Evolutionary conservation across 2,888 invertebrate genomes (phyloP).

Genomic region (Dorcus parallelipipedus): DNA sequence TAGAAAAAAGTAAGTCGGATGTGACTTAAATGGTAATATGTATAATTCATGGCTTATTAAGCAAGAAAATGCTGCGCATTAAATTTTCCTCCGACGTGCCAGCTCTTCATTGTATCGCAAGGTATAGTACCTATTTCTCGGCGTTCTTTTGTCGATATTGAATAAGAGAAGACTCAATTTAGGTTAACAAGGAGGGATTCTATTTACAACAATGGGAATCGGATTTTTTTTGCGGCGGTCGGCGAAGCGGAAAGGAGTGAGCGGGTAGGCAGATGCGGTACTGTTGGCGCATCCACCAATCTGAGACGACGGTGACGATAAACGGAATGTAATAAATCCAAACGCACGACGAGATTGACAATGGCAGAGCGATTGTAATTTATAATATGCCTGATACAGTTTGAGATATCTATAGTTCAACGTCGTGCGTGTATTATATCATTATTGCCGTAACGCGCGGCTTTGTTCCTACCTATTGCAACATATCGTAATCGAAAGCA

Average conservation of each 20-base stretch:
- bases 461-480: background rate
- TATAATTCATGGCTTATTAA: too few species aligned
- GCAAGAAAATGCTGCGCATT: too few species aligned
- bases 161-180: background rate
- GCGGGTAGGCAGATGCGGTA: background rate
- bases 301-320: background rate
- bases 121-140: too few species aligned
- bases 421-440: conserved; percentile 10
- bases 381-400: conserved; percentile 9
- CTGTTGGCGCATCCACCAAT: background rate
- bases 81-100: too few species aligned
- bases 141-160: background rate
- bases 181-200: background rate
- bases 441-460: background rate
- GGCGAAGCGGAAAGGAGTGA: background rate
- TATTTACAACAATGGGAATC: background rate
- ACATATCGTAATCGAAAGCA: background rate
- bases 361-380: conserved; percentile 10
- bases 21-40: too few species aligned
- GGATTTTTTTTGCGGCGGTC: background rate
- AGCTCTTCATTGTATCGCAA: too few species aligned
- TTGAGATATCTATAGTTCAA: conserved; percentile 13
- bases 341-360: conserved; percentile 12
- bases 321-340: conserved; percentile 12
- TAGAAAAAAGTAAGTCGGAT: too few species aligned